Conservation (phyloP, 2,113 vertebrate species). For the Oxyura jamaicensis region DNA sequence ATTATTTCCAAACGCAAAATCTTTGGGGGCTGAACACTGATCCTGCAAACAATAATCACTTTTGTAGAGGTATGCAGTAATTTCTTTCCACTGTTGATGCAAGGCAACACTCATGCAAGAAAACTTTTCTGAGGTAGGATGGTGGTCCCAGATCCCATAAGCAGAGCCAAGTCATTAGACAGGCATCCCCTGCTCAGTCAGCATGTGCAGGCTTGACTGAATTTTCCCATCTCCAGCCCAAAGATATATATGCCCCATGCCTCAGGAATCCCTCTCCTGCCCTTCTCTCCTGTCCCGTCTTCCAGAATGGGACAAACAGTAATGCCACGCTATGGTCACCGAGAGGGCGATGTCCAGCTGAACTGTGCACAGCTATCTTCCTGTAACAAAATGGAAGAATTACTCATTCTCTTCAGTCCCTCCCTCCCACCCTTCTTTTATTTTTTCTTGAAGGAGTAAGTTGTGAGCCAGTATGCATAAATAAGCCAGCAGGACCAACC, state of each 20-base stretch:
- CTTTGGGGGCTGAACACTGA: not conserved
- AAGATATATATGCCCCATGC: rapidly evolving
- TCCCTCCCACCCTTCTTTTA: too few species aligned
- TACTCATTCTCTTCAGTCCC: not conserved
- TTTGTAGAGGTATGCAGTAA: not conserved
- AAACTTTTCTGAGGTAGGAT: not conserved
- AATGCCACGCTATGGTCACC: not conserved
- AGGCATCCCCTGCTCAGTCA: not conserved
- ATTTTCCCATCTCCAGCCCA: not conserved
- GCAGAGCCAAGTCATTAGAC: not conserved
- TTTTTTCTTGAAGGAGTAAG: not conserved
- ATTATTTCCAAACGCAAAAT: not conserved
- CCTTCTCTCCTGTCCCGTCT: not conserved
- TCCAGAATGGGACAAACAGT: not conserved
- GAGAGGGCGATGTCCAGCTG: not conserved
- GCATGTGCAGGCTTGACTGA: not conserved
- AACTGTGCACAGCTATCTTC: not conserved
- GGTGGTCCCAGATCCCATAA: not conserved
- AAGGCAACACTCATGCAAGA: not conserved
- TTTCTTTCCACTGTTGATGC: not conserved
- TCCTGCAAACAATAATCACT: not conserved
- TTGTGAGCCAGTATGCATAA: not conserved
- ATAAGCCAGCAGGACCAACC: not conserved
- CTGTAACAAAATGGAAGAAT: not conserved
- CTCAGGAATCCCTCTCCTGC: not conserved